A percentile compares a stretch with the other conserved stretches of the same genome.
These are phyloP conservation scores for Limonius californicus DNA, from an alignment of 1,140 invertebrate species.

Conservation along the genomic window DNA sequence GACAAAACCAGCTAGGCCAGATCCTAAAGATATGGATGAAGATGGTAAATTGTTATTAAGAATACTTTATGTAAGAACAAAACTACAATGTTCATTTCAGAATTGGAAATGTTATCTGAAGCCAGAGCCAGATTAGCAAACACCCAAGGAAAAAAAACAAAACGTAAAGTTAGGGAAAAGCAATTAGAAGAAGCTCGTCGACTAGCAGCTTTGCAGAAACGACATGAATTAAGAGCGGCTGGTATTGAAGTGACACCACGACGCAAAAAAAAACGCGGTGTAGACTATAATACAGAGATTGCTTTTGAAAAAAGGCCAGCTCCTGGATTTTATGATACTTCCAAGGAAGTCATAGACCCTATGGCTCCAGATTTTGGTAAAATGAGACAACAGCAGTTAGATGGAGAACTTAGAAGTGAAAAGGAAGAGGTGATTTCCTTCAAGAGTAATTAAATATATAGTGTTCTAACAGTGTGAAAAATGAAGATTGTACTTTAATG, in stretches of 20 bases:
- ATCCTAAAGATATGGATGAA: conserved; percentile 99
- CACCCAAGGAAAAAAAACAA: conserved; percentile 99
- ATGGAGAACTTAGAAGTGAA: conserved; percentile 85
- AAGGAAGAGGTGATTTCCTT: conserved; percentile 73
- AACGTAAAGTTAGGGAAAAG: conserved; percentile 97
- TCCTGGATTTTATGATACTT: conserved; percentile 90
- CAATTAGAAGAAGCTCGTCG: conserved; percentile 96
- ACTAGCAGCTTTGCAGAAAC: conserved; percentile 93
- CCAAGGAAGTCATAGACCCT: conserved; percentile 83
- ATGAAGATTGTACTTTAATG: too few relatives aligned
- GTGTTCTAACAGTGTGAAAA: too few relatives aligned
- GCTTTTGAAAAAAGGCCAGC: conserved; percentile 95
- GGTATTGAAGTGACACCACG: conserved; percentile 81
- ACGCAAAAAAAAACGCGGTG: conserved; percentile 78
- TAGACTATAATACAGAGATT: conserved; percentile 98
- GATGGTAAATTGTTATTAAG: conserved; percentile 66
- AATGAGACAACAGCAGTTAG: conserved; percentile 87
- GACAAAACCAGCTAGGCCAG: conserved; percentile 97
- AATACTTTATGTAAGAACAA: too few relatives aligned
- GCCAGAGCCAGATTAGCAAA: conserved; percentile 96
- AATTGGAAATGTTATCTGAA: conserved; percentile 98
- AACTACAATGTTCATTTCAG: too few relatives aligned
- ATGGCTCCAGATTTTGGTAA: conserved; percentile 84
- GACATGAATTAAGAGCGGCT: conserved; percentile 92
- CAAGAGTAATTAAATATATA: too few relatives aligned